These are phyloP conservation scores for Hemibagrus wyckioides DNA, from an alignment of 2,113 vertebrate species.

Conservation along the genomic window DNA sequence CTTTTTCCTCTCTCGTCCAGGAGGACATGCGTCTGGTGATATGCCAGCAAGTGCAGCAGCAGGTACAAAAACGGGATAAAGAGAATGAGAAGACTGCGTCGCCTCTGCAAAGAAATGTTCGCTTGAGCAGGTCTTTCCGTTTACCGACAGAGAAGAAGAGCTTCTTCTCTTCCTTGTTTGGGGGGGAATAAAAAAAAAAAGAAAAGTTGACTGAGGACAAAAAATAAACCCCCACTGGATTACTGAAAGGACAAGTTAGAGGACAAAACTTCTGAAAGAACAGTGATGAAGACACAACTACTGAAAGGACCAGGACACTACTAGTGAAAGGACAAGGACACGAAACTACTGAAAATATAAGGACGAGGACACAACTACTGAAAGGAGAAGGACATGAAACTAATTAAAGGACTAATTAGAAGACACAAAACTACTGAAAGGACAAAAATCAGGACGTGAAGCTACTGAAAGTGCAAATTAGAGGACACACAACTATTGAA, in stretches of 20 bases:
- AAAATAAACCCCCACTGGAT: neutral
- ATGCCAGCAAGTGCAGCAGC: slow-evolving; percentile 71
- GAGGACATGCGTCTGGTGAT: slow-evolving; percentile 80
- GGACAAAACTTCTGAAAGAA: slow-evolving; percentile 1
- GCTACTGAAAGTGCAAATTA: no score
- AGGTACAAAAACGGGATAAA: slow-evolving; percentile 61
- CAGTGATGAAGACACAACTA: no score
- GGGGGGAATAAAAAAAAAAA: slow-evolving; percentile 58
- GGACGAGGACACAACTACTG: no score
- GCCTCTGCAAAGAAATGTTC: slow-evolving; percentile 63
- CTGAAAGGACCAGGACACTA: neutral
- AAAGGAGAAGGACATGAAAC: neutral
- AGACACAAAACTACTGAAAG: no score
- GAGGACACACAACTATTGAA: neutral
- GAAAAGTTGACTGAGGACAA: neutral
- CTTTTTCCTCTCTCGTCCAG: slow-evolving; percentile 50
- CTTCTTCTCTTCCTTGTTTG: slow-evolving; percentile 75
- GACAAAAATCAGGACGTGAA: no score
- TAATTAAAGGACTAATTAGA: no score
- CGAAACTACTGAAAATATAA: neutral
- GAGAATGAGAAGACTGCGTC: slow-evolving; percentile 30
- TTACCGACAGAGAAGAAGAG: slow-evolving; percentile 69
- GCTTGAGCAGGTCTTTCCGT: slow-evolving; percentile 68
- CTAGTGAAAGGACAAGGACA: slow-evolving; percentile 4
- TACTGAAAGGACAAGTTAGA: no score